Evolutionary conservation across 2,888 invertebrate genomes (phyloP).

Genomic region (Biston betularia): DNA sequence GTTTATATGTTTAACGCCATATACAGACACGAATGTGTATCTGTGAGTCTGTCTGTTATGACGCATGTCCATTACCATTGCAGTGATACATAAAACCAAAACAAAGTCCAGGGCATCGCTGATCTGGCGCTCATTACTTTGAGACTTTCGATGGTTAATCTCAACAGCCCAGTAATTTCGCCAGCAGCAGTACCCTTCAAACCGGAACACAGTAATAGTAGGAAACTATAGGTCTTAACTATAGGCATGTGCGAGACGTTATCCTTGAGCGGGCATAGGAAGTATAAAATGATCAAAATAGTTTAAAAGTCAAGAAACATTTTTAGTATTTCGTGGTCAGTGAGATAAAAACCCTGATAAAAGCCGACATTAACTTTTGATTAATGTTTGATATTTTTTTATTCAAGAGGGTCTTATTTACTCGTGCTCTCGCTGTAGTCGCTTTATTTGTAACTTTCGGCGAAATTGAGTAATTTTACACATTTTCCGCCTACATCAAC

Average conservation of each 20-base stretch:
- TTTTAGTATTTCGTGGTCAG: conserved; percentile 1
- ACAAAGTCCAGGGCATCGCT: too few species aligned
- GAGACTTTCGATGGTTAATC: too few species aligned
- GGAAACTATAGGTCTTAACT: too few species aligned
- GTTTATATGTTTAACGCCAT: too few species aligned
- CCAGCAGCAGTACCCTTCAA: too few species aligned
- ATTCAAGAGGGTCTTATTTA: neutral
- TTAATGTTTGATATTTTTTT: conserved; percentile 6
- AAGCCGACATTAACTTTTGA: conserved; percentile 7
- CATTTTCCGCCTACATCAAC: conserved; percentile 21
- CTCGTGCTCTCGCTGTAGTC: conserved; percentile 2
- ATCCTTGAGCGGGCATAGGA: neutral
- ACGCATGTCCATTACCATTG: too few species aligned
- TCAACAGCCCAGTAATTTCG: too few species aligned
- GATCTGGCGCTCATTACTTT: too few species aligned
- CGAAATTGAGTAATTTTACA: conserved; percentile 16
- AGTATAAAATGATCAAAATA: neutral
- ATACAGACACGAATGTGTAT: too few species aligned
- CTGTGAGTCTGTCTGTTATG: too few species aligned
- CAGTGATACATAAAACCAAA: too few species aligned
- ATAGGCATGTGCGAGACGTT: neutral
- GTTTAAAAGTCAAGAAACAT: neutral
- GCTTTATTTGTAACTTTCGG: conserved; percentile 17
- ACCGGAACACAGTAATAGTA: too few species aligned
- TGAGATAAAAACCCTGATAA: conserved; percentile 1